These are phyloP conservation scores for Ennomos quercinarius DNA, from an alignment of 2,888 invertebrate genomes.

Conservation along the genomic window DNA sequence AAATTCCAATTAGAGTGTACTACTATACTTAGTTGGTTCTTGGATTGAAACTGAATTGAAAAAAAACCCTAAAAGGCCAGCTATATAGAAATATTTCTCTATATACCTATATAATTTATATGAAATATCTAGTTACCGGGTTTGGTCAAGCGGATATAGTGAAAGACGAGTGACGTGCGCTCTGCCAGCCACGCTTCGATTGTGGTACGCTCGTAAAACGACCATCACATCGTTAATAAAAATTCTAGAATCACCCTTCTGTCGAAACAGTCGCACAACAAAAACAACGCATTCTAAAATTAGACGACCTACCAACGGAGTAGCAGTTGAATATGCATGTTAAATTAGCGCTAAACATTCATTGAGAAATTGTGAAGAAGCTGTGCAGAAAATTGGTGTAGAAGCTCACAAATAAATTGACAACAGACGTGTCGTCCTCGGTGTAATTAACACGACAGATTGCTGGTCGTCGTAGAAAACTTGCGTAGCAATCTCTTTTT, in stretches of 20 bases:
- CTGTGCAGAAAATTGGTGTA: constrained; percentile 5
- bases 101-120: not conserved
- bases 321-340: constrained; percentile 22
- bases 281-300: constrained; percentile 26
- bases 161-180: constrained; percentile 6
- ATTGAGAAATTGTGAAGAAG: constrained; percentile 10
- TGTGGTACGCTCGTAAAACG: constrained; percentile 21
- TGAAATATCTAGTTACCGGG: constrained; percentile 5
- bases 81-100: too few relatives aligned
- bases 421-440: not conserved
- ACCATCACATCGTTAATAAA: constrained; percentile 16
- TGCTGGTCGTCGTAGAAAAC: too few relatives aligned
- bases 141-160: constrained; percentile 4
- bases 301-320: constrained; percentile 30
- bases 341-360: constrained; percentile 8
- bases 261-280: constrained; percentile 29
- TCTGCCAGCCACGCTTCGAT: constrained; percentile 11
- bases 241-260: constrained; percentile 23
- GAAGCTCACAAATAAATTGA: constrained; percentile 1
- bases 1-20: too few relatives aligned
- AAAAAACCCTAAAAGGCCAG: too few relatives aligned
- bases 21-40: too few relatives aligned
- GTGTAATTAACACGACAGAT: too few relatives aligned
- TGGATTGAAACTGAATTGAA: too few relatives aligned
- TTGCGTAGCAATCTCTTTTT: too few relatives aligned